Evolutionary conservation across 1,140 invertebrate genomes (phyloP), one percentile per base, ranked within the genome.

Genomic region (Tetramorium parvispinum): DNA sequence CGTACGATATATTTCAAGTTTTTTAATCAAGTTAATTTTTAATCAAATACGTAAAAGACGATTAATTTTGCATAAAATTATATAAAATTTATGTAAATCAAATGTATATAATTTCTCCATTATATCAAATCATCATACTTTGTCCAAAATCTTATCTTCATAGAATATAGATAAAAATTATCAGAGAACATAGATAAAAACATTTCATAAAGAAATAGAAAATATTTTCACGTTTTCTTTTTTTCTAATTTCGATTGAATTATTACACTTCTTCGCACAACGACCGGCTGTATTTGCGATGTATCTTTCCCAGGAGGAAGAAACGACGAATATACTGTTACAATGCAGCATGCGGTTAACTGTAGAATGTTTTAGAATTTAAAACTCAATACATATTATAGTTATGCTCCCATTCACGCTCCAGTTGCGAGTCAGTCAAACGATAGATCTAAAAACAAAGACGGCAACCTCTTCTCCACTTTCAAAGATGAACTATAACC

Each of bases 301-400:
- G 10, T 55, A 59, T 70, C 8, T 8, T 53, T 3, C 40, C 43
- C 55, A 32, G 51, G 66, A 24, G 37, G 8, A 68, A 57, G 49
- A 87, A 51, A 51, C 61, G 4, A 40, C 55, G 57, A 78, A 83
- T 91, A 85, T 92, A 91, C 91, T 89, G 91, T 92, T 92, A 91
- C 63, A 59, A 59, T 76, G 66, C 65, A 85, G 75, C 59, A 59
- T 75, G 86, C 87, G 85, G 83, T 79, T 93, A 93, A 93, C 92
- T 92, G 92, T 93, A 92, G 91, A 92, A 68, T 85, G 78, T 90
- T 53, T 55, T 43, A 49, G 40, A 61, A 21, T n/a, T 57, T 79
- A 53, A 79, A 68, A 43, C 77, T 68, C 77, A 21, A 53, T 43
- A 53, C 63, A n/a, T 79, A 59, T 79, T 79, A 79, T 53, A 79